Evolutionary conservation across 2,113 vertebrate genomes (phyloP), one percentile per base, ranked within the genome.

Genomic region (Morphnarchus princeps): DNA sequence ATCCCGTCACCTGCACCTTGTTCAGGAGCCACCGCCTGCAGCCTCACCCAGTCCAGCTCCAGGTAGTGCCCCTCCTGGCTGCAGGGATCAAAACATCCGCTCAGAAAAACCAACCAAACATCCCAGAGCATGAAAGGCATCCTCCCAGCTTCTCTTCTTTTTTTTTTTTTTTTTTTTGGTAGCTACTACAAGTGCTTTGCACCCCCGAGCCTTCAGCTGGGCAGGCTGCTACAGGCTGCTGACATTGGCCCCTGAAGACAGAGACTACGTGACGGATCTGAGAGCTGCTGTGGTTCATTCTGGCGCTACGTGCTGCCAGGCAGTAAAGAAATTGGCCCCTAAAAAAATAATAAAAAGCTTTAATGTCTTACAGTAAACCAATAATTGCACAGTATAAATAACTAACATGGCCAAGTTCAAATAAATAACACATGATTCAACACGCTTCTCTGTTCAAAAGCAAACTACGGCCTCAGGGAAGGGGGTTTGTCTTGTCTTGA

Each of bases 331-430:
- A 93, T 1, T 7, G 32, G 67, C 54, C 55, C 16, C 82, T 69
- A 45, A 29, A 55, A 90, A 29, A 61, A 14, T 38, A 82, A 69
- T 11, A 82, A 49, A 82, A 90, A 50, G 67, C 76, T 97, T 96
- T 96, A 97, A 96, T 96, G 55, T 67, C 59, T 80, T n/a, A 57
- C 34, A 55, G 80, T 36, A 93, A 88, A 47, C 16, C 47, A 55
- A 15, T 7, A 80, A 57, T 50, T 47, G 52, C 80, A 42, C 32
- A 9, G 81, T 95, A 86, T 86, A 80, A 96, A 95, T 93, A 93
- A 90, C 5, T 1, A 61, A 55, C 38, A 66, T 17, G 22, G 40
- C 72, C 43, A 52, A 28, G 11, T 82, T 62, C 49, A 49, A 90
- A 96, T 94, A 94, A 96, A 94, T 88, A 93, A 70, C 26, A n/a